These are phyloP conservation scores for Platalea minor DNA, from an alignment of 2,797 vertebrate species.

Conservation along the genomic window DNA sequence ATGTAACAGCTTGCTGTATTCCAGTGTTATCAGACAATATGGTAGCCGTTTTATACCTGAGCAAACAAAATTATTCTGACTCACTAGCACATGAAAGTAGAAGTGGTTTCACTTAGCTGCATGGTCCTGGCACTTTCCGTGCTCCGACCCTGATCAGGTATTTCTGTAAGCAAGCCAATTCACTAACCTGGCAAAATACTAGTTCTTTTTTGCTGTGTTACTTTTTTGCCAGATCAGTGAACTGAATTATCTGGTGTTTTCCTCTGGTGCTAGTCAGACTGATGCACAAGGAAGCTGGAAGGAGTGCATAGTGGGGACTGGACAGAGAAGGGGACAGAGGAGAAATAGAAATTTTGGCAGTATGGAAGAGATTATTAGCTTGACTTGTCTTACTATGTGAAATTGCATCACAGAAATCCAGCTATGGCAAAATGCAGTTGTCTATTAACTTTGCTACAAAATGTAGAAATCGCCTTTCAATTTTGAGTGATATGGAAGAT, in stretches of 20 bases:
- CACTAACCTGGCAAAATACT: neutral
- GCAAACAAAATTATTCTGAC: neutral
- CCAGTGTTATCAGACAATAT: neutral
- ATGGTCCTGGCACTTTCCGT: neutral
- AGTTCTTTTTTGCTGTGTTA: neutral
- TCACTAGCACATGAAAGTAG: neutral
- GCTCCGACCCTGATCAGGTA: neutral
- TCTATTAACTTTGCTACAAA: neutral
- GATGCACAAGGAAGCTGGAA: neutral
- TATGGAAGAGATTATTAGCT: neutral
- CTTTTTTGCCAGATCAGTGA: neutral
- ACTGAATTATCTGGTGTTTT: neutral
- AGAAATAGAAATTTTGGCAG: neutral
- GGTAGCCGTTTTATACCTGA: neutral
- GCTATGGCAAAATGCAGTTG: neutral
- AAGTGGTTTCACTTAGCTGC: neutral
- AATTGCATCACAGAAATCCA: neutral
- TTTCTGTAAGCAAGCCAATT: neutral
- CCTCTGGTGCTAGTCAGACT: neutral
- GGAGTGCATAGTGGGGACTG: neutral
- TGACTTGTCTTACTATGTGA: neutral
- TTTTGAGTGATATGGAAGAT: neutral
- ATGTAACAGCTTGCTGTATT: neutral
- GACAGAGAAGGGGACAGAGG: neutral
- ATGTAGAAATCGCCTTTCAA: neutral